Evolutionary conservation across 2,113 vertebrate genomes (phyloP).

Genomic region (Actenoides lindsayi): DNA sequence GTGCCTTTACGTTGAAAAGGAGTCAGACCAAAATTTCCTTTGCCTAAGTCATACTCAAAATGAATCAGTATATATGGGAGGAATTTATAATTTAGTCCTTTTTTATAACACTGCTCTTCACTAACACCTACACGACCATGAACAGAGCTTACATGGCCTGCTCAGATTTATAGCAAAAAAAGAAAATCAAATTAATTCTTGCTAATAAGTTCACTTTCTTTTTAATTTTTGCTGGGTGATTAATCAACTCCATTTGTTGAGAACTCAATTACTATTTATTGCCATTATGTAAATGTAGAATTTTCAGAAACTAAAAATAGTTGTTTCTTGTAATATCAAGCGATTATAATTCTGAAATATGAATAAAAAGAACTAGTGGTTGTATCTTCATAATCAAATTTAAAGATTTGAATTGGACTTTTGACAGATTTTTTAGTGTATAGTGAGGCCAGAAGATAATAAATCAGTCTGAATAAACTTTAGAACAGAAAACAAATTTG

Average conservation of each 20-base stretch:
- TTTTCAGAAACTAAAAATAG: slow-evolving; percentile 50
- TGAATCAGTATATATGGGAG: slow-evolving; percentile 74
- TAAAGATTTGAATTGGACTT: background rate
- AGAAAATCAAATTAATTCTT: slow-evolving; percentile 70
- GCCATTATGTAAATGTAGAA: slow-evolving; percentile 11
- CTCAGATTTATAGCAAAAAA: slow-evolving; percentile 55
- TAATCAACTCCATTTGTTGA: slow-evolving; percentile 61
- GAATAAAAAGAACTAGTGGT: slow-evolving; percentile 7
- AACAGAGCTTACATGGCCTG: slow-evolving; percentile 45
- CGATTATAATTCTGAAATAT: slow-evolving; percentile 19
- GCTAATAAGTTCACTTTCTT: slow-evolving; percentile 55
- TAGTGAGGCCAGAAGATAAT: background rate
- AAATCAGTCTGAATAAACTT: background rate
- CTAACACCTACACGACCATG: slow-evolving; percentile 68
- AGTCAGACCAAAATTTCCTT: slow-evolving; percentile 9
- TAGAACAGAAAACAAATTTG: background rate
- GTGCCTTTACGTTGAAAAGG: background rate
- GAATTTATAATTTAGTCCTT: slow-evolving; percentile 73
- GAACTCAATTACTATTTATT: slow-evolving; percentile 43
- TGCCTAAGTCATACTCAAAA: slow-evolving; percentile 48
- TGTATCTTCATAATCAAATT: background rate
- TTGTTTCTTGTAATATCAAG: slow-evolving; percentile 25
- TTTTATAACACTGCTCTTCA: slow-evolving; percentile 70
- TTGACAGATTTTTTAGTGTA: background rate
- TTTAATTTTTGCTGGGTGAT: slow-evolving; percentile 60